Base-by-base conservation (phyloP, 1,140 invertebrate genomes). In the Fopius arisanus region DNA sequence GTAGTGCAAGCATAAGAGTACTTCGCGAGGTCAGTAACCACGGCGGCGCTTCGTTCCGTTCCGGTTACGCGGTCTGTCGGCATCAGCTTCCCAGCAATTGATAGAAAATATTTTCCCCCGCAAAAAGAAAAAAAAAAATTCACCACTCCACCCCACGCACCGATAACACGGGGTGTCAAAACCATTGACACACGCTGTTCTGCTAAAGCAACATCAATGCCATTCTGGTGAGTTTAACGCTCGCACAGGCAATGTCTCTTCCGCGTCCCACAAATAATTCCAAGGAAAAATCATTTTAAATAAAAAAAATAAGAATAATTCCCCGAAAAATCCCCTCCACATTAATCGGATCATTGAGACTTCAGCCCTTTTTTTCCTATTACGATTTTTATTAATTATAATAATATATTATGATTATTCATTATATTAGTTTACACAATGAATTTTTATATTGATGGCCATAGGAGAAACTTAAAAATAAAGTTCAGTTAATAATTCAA, bases 1-100 rank as follows among this genome's bases (percentile, higher is more conserved):
- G 86, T 87, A 88, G 86, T 88, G 86, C 86, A 87, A 88, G 86
- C 86, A 85, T 86, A 88, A 88, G 85, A 85, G 85, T 88, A 82
- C 82, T 84, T 82, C 80, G 78, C 79, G 83, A 86, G 86, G 86
- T 88, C 86, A 88, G 86, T 88, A 87, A 88, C 86, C 86, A 88
- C 82, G 78, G 33, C 70, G 75, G 77, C 69, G 79, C 77, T 79
- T 71, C 82, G 83, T 86, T 86, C 82, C 85, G 85, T 88, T 88
- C 86, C 85, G 86, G 84, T 87, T 88, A 86, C 80, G 80, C 84
- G 82, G 29, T 59, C 54, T 59, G 5, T 4, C 70, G 66, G 70
- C 63, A 73, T 62, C 26, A 62, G 26, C 66, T 77, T 29, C 73
- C 78, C 76, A 74, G 78, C 81, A 79, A 82, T 83, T 78, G 80